Evolutionary conservation across 2,888 invertebrate genomes (phyloP).

Genomic region (Plebejus anna): DNA sequence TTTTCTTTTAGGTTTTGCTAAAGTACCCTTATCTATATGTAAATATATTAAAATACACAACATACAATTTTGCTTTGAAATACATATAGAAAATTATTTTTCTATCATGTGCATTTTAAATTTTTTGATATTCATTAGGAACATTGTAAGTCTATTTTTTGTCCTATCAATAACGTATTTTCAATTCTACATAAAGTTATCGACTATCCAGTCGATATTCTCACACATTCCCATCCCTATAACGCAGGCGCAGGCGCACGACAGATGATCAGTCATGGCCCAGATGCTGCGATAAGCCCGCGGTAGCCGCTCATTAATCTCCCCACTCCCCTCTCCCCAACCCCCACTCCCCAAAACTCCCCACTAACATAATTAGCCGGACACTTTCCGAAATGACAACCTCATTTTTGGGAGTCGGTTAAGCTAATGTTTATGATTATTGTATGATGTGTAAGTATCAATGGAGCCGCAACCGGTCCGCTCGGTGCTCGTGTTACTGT

Average conservation of each 20-base stretch:
- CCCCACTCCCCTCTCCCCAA: conserved; percentile 64
- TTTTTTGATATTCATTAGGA: no score
- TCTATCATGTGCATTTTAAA: no score
- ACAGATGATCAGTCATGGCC: conserved; percentile 80
- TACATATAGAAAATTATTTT: no score
- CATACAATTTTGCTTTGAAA: no score
- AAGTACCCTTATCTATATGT: no score
- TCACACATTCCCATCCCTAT: conserved; percentile 48
- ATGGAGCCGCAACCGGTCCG: conserved; percentile 1
- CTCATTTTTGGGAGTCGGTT: conserved; percentile 46
- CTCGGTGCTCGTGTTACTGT: background rate
- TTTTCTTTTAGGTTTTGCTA: no score
- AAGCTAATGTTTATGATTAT: conserved; percentile 10
- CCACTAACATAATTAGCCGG: conserved; percentile 73
- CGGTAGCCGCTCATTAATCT: conserved; percentile 80
- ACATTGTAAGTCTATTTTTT: no score
- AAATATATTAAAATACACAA: no score
- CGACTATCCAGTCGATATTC: conserved; percentile 30
- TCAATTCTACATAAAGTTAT: no score
- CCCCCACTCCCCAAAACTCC: conserved; percentile 50
- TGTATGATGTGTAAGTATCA: conserved; percentile 3
- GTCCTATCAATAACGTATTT: no score
- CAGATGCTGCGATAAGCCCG: conserved; percentile 75
- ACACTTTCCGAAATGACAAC: conserved; percentile 62
- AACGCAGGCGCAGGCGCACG: conserved; percentile 72